Percentiles rank a stretch among this genome's conserved stretches.
Evolutionary conservation across 1,140 invertebrate species (phyloP).

Genomic region (Cydia pomonella): DNA sequence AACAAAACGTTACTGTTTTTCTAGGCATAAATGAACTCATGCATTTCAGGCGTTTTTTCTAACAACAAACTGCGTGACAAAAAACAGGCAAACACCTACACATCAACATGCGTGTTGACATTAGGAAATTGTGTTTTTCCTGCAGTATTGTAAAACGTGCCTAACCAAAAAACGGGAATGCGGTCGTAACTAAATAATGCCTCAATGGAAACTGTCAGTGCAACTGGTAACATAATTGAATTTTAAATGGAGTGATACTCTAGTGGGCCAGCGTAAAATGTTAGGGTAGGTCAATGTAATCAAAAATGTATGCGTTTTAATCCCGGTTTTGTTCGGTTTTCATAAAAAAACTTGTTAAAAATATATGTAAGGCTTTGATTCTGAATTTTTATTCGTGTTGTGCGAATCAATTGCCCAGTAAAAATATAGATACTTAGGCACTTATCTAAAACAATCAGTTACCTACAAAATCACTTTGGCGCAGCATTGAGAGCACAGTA

Average conservation of each 20-base stretch:
- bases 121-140: constrained; percentile 14
- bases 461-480: too few species aligned
- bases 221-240: constrained; percentile 6
- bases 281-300: neutral
- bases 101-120: constrained; percentile 6
- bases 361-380: neutral
- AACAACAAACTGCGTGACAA: neutral
- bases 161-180: constrained; percentile 9
- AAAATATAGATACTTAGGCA: too few species aligned
- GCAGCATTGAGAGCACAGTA: too few species aligned
- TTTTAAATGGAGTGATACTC: constrained; percentile 6
- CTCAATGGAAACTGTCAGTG: neutral
- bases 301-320: constrained; percentile 2
- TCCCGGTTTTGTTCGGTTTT: neutral
- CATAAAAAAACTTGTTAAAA: neutral
- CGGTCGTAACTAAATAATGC: constrained; percentile 1
- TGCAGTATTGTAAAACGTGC: constrained; percentile 6
- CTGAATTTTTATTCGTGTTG: too few species aligned
- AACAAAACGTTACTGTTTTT: neutral
- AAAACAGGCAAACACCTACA: neutral
- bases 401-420: too few species aligned
- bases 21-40: neutral
- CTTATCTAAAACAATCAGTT: too few species aligned
- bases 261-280: neutral
- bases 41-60: neutral